These are phyloP conservation scores for Leptinotarsa peninsularis DNA, from an alignment of 2,888 invertebrate species.

Conservation along the genomic window DNA sequence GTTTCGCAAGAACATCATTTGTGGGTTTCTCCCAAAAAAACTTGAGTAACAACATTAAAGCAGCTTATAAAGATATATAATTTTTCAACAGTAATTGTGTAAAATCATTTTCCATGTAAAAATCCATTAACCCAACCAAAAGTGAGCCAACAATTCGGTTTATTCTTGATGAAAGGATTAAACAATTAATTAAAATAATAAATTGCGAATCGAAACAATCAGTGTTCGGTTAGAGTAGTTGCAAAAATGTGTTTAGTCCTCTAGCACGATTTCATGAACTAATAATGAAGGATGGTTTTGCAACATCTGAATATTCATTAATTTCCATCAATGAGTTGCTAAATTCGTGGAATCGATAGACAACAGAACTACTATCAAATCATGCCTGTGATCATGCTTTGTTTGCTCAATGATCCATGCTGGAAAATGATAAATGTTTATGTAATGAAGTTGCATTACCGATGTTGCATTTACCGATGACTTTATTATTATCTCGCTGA, in stretches of 20 bases:
- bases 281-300: slow-evolving; percentile 14
- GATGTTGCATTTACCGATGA: not conserved
- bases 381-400: not conserved
- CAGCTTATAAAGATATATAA: not conserved
- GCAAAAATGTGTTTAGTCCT: not conserved
- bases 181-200: slow-evolving; percentile 16
- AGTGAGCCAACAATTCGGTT: slow-evolving; percentile 4
- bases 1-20: not conserved
- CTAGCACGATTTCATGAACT: slow-evolving; percentile 5
- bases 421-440: slow-evolving; percentile 9
- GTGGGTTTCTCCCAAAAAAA: not conserved
- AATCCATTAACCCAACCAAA: not conserved
- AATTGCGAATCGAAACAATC: not conserved
- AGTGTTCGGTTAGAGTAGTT: not conserved
- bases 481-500: not conserved
- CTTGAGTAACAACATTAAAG: slow-evolving; percentile 9
- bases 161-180: not conserved
- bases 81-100: not conserved
- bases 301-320: slow-evolving; percentile 12
- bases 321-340: slow-evolving; percentile 14
- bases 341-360: slow-evolving; percentile 2
- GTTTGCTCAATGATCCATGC: slow-evolving; percentile 2
- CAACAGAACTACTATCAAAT: not conserved
- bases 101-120: not conserved
- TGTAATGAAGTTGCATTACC: slow-evolving; percentile 1